Percentiles rank a stretch among this genome's conserved stretches.
Evolutionary conservation across 2,888 invertebrate genomes (phyloP).

Genomic region (Eretmocerus hayati): DNA sequence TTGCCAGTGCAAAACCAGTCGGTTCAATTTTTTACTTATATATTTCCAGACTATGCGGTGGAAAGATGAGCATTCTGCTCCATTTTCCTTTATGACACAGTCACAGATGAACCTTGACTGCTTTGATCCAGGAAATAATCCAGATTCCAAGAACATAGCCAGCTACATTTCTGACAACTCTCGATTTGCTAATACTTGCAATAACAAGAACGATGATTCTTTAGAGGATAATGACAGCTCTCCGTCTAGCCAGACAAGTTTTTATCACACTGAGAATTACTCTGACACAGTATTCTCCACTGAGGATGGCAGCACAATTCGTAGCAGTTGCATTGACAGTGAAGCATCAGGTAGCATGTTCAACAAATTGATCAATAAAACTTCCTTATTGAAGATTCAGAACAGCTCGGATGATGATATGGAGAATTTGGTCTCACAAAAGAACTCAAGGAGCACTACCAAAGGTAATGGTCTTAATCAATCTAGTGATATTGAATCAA

Average conservation of each 20-base stretch:
- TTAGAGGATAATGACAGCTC: constrained; percentile 34
- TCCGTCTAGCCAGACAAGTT: constrained; percentile 33
- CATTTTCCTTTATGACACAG: constrained; percentile 77
- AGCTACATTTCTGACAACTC: constrained; percentile 37
- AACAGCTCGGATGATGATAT: constrained; percentile 34
- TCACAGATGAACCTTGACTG: constrained; percentile 66
- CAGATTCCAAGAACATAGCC: constrained; percentile 28
- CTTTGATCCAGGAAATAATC: constrained; percentile 32
- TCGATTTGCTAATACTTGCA: constrained; percentile 35
- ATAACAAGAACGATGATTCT: constrained; percentile 33
- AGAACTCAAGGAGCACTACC: constrained; percentile 24
- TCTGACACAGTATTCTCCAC: constrained; percentile 35
- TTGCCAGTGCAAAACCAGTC: too few species aligned
- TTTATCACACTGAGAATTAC: constrained; percentile 40
- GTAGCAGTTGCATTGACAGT: constrained; percentile 29
- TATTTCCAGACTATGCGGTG: constrained; percentile 51
- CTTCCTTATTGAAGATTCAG: constrained; percentile 37
- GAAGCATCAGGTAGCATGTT: constrained; percentile 39
- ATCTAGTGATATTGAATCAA: constrained; percentile 38
- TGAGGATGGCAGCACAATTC: constrained; percentile 29
- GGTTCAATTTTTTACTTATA: too few species aligned
- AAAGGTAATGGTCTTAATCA: constrained; percentile 30
- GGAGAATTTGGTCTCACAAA: constrained; percentile 35
- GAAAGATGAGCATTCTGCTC: constrained; percentile 79
- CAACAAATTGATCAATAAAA: constrained; percentile 39